A percentile compares a stretch with the other conserved stretches of the same genome.
Conservation (phyloP, 2,113 vertebrate genomes). For the Apus apus region DNA sequence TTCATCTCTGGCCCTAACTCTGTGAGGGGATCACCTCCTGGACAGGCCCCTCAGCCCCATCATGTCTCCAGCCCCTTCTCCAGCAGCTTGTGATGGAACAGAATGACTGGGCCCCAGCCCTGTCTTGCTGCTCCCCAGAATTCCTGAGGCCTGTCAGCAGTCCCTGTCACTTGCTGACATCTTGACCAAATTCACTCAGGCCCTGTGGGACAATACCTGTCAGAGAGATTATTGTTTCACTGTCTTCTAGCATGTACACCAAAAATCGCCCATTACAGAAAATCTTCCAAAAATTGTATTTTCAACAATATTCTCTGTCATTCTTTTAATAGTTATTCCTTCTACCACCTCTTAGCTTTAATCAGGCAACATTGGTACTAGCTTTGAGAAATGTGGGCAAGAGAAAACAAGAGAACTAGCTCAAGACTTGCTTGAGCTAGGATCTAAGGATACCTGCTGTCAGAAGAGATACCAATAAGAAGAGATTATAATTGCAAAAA, state of each 20-base stretch:
- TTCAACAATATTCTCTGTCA: background rate
- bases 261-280: background rate
- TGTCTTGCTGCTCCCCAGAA: background rate
- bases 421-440: background rate
- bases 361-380: background rate
- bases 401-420: background rate
- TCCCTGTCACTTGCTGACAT: background rate
- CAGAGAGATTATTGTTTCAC: too few relatives aligned
- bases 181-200: background rate
- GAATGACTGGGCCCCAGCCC: too few relatives aligned
- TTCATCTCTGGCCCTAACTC: too few relatives aligned
- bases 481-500: background rate
- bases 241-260: fast-evolving
- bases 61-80: too few relatives aligned
- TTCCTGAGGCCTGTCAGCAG: background rate
- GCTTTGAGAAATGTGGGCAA: background rate
- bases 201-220: background rate
- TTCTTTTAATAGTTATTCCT: background rate
- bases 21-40: too few relatives aligned
- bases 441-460: background rate
- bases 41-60: too few relatives aligned
- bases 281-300: too few relatives aligned
- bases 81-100: too few relatives aligned
- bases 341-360: background rate
- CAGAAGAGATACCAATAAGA: background rate